phyloP scores from a whole-genome alignment of 2,888 invertebrate genomes.

The Patella pellucida region DNA sequence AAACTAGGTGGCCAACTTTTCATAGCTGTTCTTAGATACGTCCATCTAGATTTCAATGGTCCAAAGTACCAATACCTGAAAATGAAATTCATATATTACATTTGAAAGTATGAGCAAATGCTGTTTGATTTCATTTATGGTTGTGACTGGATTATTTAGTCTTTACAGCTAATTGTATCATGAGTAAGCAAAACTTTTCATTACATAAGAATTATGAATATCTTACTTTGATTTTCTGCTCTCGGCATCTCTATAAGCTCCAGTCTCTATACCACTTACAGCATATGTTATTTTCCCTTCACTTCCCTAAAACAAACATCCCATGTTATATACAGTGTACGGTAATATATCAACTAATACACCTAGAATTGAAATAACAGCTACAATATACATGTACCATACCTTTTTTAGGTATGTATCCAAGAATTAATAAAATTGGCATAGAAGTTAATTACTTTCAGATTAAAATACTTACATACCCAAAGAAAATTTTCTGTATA shows the following conservation, averaged over 20 bases:
- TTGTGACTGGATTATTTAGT: too few relatives aligned
- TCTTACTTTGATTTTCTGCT: constrained; percentile 78
- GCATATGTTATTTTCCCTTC: constrained; percentile 84
- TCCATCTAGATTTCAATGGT: constrained; percentile 80
- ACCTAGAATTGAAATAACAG: neutral
- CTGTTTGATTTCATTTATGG: too few relatives aligned
- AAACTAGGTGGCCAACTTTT: constrained; percentile 59
- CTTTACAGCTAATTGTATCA: too few relatives aligned
- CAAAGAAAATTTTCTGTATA: too few relatives aligned
- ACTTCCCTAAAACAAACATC: constrained; percentile 51
- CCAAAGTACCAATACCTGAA: constrained; percentile 89
- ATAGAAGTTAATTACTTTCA: too few relatives aligned
- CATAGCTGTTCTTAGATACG: constrained; percentile 78
- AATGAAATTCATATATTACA: neutral
- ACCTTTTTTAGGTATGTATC: neutral
- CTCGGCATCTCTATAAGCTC: constrained; percentile 85
- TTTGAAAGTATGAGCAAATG: too few relatives aligned
- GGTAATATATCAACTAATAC: neutral
- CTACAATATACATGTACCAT: neutral
- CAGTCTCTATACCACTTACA: constrained; percentile 85
- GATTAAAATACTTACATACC: too few relatives aligned
- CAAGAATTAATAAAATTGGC: constrained; percentile 10
- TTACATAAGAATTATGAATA: too few relatives aligned
- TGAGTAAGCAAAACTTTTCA: too few relatives aligned
- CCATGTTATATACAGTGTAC: neutral